Base-by-base conservation (phyloP, 2,113 vertebrate species). In the Pandion haliaetus region DNA sequence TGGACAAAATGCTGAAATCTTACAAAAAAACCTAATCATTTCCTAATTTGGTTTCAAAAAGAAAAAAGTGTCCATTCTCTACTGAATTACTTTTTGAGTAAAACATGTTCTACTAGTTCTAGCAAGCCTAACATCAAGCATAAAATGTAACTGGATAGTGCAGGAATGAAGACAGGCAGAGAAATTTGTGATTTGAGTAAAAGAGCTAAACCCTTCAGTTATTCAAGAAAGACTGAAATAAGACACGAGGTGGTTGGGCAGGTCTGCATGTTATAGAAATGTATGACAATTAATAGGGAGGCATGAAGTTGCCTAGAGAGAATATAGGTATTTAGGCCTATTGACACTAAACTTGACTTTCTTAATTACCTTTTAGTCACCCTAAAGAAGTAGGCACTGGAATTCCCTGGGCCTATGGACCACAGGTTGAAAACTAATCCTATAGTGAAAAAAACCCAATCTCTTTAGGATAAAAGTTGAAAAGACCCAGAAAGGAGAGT, bases 21-120 rank as follows among this genome's bases (percentile, higher is more conserved):
- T 66, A 67, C 3, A 34, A 50, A 69, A 67, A 0, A 3, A 0
- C 0, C 3, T 18, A 70, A 70, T 31, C 3, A 57, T 77, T 74
- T 73, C 42, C 21, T 42, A n/a, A 44, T 71, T 63, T 36, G 3
- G 3, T 74, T 79, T 82, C 59, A 74, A 74, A 93, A 59, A 8
- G 12, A 62, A 81, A 63, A 49, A 74, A 14, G 1, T 6, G 4
- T 12, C 29, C 8, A 63, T 59, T 82, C 14, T 63, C 38, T 17
- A 4, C 3, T 80, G 4, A 92, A 82, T 55, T 50, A 19, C 17
- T 59, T 87, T 49, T 92, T 77, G 38, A 84, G 47, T 36, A 66
- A 69, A 86, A 67, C 14, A 38, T 2, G 1, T 59, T 85, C 15
- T 74, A 31, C 25, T 49, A 62, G 49, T 49, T 78, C 17, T 61